Percentiles rank a stretch among this genome's conserved stretches.
Evolutionary conservation across 2,888 invertebrate species (phyloP).

Genomic region (Dione vanillae): DNA sequence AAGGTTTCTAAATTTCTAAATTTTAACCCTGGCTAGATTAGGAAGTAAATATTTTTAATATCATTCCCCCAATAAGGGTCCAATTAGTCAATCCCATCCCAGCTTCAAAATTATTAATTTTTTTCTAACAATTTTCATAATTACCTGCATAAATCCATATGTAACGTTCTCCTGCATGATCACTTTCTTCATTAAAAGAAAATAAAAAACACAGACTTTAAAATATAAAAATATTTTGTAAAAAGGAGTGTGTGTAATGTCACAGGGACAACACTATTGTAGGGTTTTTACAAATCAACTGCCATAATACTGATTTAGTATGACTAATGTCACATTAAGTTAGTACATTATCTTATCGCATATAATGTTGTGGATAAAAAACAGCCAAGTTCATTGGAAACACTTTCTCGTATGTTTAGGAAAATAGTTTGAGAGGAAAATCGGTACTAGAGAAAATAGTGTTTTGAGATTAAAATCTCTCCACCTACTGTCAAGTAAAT

Average conservation of each 20-base stretch:
- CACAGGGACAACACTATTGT: neutral
- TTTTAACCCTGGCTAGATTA: too few species aligned
- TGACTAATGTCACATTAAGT: conserved; percentile 25
- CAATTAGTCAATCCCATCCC: too few species aligned
- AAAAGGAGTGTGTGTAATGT: neutral
- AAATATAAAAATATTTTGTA: neutral
- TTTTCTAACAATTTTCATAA: neutral
- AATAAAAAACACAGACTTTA: neutral
- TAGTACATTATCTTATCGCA: conserved; percentile 26
- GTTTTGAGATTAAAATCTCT: too few species aligned
- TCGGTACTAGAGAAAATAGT: too few species aligned
- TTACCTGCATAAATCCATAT: conserved; percentile 37
- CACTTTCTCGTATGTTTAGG: too few species aligned
- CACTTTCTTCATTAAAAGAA: neutral
- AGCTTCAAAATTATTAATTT: too few species aligned
- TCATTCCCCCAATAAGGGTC: too few species aligned
- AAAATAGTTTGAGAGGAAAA: too few species aligned
- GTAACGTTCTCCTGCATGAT: conserved; percentile 26
- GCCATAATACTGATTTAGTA: conserved; percentile 21
- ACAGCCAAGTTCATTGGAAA: neutral
- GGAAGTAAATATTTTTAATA: too few species aligned
- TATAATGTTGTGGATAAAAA: neutral
- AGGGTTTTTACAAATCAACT: conserved; percentile 21
- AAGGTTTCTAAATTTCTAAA: too few species aligned
- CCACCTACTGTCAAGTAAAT: too few species aligned